Conservation (phyloP, 2,113 vertebrate genomes). For the Myrmecophaga tridactyla region DNA sequence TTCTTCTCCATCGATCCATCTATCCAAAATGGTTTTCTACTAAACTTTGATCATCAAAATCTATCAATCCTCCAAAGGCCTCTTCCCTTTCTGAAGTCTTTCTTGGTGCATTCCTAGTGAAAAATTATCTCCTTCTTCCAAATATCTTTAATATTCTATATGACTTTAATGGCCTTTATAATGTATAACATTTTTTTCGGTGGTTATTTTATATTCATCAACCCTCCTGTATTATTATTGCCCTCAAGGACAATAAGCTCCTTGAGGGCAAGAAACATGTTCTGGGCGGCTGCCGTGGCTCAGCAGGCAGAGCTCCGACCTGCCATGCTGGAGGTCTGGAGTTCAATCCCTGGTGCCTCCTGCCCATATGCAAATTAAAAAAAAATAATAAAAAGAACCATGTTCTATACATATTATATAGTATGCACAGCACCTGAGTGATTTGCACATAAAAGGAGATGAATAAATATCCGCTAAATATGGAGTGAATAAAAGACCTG, state of each 20-base stretch:
- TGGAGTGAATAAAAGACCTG: neutral
- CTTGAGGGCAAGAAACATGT: neutral
- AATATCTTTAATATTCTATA: neutral
- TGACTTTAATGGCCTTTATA: too few relatives aligned
- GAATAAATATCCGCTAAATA: neutral
- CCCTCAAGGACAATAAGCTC: slow-evolving; percentile 1
- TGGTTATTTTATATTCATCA: slow-evolving; percentile 9
- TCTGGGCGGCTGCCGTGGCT: too few relatives aligned
- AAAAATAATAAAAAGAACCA: too few relatives aligned
- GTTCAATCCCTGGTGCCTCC: too few relatives aligned
- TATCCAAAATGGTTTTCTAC: neutral
- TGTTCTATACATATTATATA: neutral
- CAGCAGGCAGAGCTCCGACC: too few relatives aligned
- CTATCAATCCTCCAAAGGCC: neutral
- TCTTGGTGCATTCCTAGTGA: neutral
- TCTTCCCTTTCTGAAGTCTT: slow-evolving; percentile 1
- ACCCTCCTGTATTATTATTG: neutral
- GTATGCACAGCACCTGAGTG: neutral
- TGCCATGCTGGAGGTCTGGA: too few relatives aligned
- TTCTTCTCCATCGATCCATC: neutral
- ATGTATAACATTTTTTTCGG: neutral
- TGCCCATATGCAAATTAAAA: too few relatives aligned
- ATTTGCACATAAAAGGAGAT: neutral
- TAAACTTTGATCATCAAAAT: neutral
- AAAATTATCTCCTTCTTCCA: neutral